Evolutionary conservation across 2,888 invertebrate genomes (phyloP).

Genomic region (Calliscelio sp.): DNA sequence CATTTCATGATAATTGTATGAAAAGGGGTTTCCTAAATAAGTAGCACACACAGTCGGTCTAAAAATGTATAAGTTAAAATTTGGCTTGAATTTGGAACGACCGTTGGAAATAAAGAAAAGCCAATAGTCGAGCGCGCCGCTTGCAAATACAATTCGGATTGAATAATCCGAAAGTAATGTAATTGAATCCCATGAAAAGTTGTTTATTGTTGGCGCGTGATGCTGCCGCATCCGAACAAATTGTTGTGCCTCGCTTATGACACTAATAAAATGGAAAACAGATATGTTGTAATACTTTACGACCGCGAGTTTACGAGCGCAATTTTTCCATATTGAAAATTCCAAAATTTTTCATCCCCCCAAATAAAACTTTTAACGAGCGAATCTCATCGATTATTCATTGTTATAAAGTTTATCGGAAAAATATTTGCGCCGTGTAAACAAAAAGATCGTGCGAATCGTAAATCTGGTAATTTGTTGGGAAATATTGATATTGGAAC

Average conservation of each 20-base stretch:
- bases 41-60: too few species aligned
- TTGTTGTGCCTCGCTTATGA: constrained; percentile 33
- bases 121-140: constrained; percentile 17
- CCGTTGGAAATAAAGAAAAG: background rate
- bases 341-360: background rate
- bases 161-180: constrained; percentile 53
- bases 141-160: constrained; percentile 47
- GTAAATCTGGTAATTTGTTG: constrained; percentile 41
- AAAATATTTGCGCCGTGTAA: constrained; percentile 27
- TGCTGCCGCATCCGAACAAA: constrained; percentile 30
- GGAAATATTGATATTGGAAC: constrained; percentile 27
- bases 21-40: too few species aligned
- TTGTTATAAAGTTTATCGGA: constrained; percentile 31
- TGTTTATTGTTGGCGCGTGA: constrained; percentile 55
- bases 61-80: background rate
- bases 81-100: background rate
- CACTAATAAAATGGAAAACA: constrained; percentile 46
- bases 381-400: constrained; percentile 31
- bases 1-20: too few species aligned
- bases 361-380: constrained; percentile 22
- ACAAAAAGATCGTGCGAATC: constrained; percentile 6
- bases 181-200: constrained; percentile 52
- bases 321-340: constrained; percentile 40
- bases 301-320: constrained; percentile 13
- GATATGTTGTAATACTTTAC: constrained; percentile 36